Percentiles rank a stretch among this genome's conserved stretches.
phyloP scores from a whole-genome alignment of 2,113 vertebrate genomes.

The human (Homo sapiens) region DNA sequence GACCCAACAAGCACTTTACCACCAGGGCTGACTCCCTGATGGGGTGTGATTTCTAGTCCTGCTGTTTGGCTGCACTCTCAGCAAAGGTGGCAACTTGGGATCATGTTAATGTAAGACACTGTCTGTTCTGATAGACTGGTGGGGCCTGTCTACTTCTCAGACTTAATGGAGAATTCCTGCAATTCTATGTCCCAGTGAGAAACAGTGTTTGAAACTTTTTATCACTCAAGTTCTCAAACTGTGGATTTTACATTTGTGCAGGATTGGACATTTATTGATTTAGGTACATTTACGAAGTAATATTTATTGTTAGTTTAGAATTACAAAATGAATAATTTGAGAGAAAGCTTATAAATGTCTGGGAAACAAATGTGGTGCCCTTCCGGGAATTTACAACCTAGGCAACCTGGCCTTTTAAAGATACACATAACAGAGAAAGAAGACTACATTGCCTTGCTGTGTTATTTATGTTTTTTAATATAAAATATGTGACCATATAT shows the following conservation, averaged over 20 bases:
- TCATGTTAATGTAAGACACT: not conserved
- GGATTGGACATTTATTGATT: not conserved
- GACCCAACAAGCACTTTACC: not conserved
- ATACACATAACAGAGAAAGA: not conserved
- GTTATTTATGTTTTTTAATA: not conserved
- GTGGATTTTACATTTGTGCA: not conserved
- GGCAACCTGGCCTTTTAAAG: not conserved
- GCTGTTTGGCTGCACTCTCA: not conserved
- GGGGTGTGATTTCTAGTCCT: not conserved
- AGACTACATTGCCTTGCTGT: conserved; percentile 1
- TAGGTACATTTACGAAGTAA: not conserved
- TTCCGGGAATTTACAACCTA: not conserved
- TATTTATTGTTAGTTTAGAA: not conserved
- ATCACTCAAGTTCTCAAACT: not conserved
- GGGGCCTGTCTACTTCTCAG: not conserved
- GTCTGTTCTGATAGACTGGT: not conserved
- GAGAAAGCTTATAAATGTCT: not conserved
- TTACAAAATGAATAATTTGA: conserved; percentile 27
- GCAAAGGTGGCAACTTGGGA: not conserved
- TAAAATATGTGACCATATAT: not conserved
- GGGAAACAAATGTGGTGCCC: not conserved
- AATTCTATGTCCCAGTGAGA: not conserved
- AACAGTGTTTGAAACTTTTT: not conserved
- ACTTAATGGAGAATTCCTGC: not conserved
- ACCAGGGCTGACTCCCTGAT: not conserved